Percentiles rank a stretch among this genome's conserved stretches.
phyloP scores from a whole-genome alignment of 2,888 invertebrate species.

The Epistrophe eligans region DNA sequence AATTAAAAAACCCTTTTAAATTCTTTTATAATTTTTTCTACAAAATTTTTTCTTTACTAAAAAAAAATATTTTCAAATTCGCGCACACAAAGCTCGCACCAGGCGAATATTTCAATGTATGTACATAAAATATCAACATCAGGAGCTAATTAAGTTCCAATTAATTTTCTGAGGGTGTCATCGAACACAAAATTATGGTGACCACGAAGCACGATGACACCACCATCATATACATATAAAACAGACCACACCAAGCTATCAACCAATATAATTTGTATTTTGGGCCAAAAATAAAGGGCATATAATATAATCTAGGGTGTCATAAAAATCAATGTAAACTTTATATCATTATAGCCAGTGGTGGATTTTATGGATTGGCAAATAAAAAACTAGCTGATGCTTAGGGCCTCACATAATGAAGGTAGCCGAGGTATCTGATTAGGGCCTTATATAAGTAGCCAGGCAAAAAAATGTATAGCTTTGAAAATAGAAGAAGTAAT shows the following conservation, averaged over 20 bases:
- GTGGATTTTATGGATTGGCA: not conserved
- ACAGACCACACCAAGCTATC: constrained; percentile 20
- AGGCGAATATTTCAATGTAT: not conserved
- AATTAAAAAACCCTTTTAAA: no score
- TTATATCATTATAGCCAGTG: not conserved
- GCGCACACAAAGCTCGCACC: not conserved
- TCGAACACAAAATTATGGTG: constrained; percentile 37
- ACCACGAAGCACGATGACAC: constrained; percentile 22
- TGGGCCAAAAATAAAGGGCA: constrained; percentile 44
- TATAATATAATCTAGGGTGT: constrained; percentile 26
- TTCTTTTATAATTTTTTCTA: no score
- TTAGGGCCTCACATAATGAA: no score
- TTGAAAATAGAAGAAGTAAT: no score
- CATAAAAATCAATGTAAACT: constrained; percentile 40
- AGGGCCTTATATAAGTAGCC: no score
- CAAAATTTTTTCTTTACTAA: no score
- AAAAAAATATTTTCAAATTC: not conserved
- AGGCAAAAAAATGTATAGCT: no score
- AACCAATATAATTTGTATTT: constrained; percentile 30
- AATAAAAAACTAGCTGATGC: not conserved
- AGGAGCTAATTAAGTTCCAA: constrained; percentile 66
- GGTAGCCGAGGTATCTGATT: no score
- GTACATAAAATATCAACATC: constrained; percentile 27
- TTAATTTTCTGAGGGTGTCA: constrained; percentile 51
- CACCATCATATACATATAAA: not conserved